Evolutionary conservation across 2,797 vertebrate genomes (phyloP).

Genomic region (Hafferia zeledoni): DNA sequence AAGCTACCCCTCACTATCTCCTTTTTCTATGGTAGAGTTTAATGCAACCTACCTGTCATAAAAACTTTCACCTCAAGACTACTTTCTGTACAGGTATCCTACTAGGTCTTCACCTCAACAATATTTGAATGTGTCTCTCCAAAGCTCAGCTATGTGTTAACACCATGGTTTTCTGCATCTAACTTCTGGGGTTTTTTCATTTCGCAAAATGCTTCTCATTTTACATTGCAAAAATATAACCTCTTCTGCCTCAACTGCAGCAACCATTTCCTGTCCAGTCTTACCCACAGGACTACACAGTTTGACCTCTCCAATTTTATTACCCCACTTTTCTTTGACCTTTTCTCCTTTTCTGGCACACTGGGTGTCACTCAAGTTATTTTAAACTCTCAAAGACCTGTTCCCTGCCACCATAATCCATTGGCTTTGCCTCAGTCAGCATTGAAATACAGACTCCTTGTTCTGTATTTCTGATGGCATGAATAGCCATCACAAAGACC

Average conservation of each 20-base stretch:
- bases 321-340: background rate
- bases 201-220: background rate
- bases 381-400: background rate
- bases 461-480: background rate
- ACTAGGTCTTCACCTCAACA: background rate
- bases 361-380: background rate
- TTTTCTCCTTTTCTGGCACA: background rate
- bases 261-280: background rate
- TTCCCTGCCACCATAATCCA: background rate
- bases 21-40: background rate
- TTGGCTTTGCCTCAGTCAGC: background rate
- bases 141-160: background rate
- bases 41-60: background rate
- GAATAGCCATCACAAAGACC: background rate
- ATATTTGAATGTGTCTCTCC: background rate
- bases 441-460: background rate
- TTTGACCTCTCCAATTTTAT: background rate
- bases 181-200: background rate
- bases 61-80: background rate
- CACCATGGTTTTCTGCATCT: background rate
- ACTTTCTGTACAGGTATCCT: background rate
- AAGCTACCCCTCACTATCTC: rapidly evolving
- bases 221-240: background rate
- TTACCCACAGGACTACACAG: background rate
- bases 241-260: background rate